phyloP scores from a whole-genome alignment of 2,888 invertebrate genomes.

The Ennomos quercinarius region DNA sequence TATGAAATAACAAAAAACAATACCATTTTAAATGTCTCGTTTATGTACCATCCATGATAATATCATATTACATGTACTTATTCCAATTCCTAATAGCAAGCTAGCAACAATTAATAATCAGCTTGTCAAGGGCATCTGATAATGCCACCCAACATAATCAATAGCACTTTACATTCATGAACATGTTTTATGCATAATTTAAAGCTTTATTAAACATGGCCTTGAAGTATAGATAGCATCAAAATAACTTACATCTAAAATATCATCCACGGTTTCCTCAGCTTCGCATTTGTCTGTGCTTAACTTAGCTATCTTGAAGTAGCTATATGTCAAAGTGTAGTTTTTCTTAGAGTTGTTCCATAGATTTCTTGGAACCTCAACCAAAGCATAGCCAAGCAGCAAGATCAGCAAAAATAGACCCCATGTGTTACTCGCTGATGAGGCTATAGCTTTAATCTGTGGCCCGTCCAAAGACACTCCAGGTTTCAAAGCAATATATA shows the following conservation, averaged over 20 bases:
- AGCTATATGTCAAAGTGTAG: constrained; percentile 93
- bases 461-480: constrained; percentile 95
- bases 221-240: constrained; percentile 1
- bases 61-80: too few relatives aligned
- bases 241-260: constrained; percentile 90
- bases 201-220: constrained; percentile 2
- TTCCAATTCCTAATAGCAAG: too few relatives aligned
- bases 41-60: too few relatives aligned
- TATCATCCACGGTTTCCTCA: constrained; percentile 98
- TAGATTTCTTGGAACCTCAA: constrained; percentile 96
- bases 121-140: constrained; percentile 25
- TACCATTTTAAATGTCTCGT: too few relatives aligned
- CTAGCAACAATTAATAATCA: background rate
- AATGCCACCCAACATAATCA: constrained; percentile 7
- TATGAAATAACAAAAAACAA: too few relatives aligned
- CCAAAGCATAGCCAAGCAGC: constrained; percentile 96
- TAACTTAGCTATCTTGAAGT: constrained; percentile 97
- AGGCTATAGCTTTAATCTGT: constrained; percentile 98
- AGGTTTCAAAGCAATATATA: constrained; percentile 96
- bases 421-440: constrained; percentile 99
- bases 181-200: constrained; percentile 3
- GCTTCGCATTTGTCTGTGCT: constrained; percentile 98
- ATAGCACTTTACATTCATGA: constrained; percentile 9
- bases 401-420: constrained; percentile 97
- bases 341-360: constrained; percentile 96